Percentiles rank a stretch among this genome's conserved stretches.
These are phyloP conservation scores for Ips typographus DNA, from an alignment of 1,140 invertebrate genomes.

Conservation along the genomic window DNA sequence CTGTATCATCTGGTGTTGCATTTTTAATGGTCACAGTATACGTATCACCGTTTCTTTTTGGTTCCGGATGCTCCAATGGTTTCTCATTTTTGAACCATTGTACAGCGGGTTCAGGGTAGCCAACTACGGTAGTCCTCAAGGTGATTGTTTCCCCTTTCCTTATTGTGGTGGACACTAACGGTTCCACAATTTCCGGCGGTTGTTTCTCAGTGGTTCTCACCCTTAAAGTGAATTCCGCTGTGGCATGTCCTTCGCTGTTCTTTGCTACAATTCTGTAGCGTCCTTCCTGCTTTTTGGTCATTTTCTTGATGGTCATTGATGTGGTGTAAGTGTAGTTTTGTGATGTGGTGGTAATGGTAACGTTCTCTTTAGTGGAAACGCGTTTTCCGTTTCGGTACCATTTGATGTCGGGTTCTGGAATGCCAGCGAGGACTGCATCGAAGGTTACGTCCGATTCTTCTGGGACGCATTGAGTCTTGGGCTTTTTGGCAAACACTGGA, in stretches of 20 bases:
- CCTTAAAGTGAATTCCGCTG: conserved; percentile 78
- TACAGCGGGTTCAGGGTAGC: conserved; percentile 77
- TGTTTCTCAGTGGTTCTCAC: conserved; percentile 75
- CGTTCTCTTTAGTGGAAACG: conserved; percentile 65
- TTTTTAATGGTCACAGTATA: conserved; percentile 69
- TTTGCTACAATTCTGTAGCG: conserved; percentile 84
- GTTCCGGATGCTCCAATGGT: conserved; percentile 58
- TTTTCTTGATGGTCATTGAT: conserved; percentile 75
- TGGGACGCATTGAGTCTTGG: conserved; percentile 79
- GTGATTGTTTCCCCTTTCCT: conserved; percentile 76
- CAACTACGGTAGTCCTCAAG: conserved; percentile 75
- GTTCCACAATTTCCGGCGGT: conserved; percentile 79
- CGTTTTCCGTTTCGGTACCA: conserved; percentile 79
- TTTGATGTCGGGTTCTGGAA: conserved; percentile 85
- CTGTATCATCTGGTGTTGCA: conserved; percentile 67
- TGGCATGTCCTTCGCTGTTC: conserved; percentile 88
- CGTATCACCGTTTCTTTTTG: conserved; percentile 67
- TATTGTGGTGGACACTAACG: conserved; percentile 71
- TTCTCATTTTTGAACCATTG: conserved; percentile 79
- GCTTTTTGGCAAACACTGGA: conserved; percentile 87
- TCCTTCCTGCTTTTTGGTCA: conserved; percentile 80
- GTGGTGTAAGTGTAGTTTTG: conserved; percentile 90
- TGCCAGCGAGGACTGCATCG: conserved; percentile 82
- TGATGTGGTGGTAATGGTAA: conserved; percentile 74
- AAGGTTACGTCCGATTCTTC: conserved; percentile 78